These are phyloP conservation scores for Hystrix brachyura DNA, from an alignment of 2,113 vertebrate species.

Conservation along the genomic window DNA sequence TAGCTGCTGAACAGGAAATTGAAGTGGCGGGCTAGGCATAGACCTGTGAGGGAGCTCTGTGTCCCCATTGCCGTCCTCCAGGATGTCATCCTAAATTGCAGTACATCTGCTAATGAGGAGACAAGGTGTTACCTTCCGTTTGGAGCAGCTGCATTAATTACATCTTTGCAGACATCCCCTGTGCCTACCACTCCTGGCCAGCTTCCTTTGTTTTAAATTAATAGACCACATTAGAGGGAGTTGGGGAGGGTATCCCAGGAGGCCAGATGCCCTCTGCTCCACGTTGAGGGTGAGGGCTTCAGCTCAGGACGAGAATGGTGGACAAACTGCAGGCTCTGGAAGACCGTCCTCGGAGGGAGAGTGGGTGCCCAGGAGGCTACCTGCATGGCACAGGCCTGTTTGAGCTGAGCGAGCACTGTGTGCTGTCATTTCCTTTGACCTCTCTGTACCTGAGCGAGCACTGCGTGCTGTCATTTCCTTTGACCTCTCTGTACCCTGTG, in stretches of 20 bases:
- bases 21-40: not conserved
- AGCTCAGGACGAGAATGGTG: not conserved
- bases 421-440: not conserved
- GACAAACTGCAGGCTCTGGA: not conserved
- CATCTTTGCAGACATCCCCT: conserved; percentile 59
- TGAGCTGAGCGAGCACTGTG: not conserved
- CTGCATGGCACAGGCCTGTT: not conserved
- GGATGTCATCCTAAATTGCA: conserved; percentile 52
- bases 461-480: not conserved
- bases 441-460: too few relatives aligned
- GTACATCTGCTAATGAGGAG: conserved; percentile 66
- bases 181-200: conserved; percentile 50
- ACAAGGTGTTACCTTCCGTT: conserved; percentile 67
- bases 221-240: conserved; percentile 68
- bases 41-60: not conserved
- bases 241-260: conserved; percentile 51
- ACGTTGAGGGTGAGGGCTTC: not conserved
- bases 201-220: conserved; percentile 70
- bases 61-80: conserved; percentile 4
- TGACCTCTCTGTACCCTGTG: not conserved
- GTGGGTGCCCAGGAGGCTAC: not conserved
- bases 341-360: not conserved
- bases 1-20: not conserved
- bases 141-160: conserved; percentile 73
- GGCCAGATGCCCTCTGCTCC: conserved; percentile 42